phyloP scores from a whole-genome alignment of 1,140 invertebrate species.

The Medauroidea extradentata region DNA sequence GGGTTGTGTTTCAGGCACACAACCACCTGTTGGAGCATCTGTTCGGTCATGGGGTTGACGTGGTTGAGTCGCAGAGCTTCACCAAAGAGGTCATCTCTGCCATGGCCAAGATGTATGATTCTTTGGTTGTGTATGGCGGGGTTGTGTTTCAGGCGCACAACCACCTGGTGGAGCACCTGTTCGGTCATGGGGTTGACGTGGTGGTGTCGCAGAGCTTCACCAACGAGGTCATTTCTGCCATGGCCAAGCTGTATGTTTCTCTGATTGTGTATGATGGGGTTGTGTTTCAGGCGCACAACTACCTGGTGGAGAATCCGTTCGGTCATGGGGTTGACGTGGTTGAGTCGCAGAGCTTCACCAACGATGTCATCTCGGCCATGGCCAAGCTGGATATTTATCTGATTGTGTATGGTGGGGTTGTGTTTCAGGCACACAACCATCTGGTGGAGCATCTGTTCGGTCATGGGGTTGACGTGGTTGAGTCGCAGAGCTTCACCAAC shows the following conservation, averaged over 20 bases:
- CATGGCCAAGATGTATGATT: slow-evolving; percentile 79
- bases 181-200: slow-evolving; percentile 73
- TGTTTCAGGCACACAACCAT: too few relatives aligned
- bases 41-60: slow-evolving; percentile 72
- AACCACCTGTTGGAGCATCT: slow-evolving; percentile 85
- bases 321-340: slow-evolving; percentile 73
- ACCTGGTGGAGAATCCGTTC: slow-evolving; percentile 85
- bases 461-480: slow-evolving; percentile 75
- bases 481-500: slow-evolving; percentile 90
- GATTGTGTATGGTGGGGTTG: too few relatives aligned
- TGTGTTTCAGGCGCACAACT: too few relatives aligned
- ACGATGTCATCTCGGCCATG: slow-evolving; percentile 78
- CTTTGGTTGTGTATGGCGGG: too few relatives aligned
- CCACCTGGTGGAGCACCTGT: slow-evolving; percentile 84
- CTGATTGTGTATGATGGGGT: too few relatives aligned
- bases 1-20: too few relatives aligned
- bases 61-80: slow-evolving; percentile 90
- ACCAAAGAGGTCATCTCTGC: slow-evolving; percentile 83
- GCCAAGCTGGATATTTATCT: too few relatives aligned
- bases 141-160: too few relatives aligned
- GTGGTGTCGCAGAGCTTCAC: slow-evolving; percentile 91
- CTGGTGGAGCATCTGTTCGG: slow-evolving; percentile 85
- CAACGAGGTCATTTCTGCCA: slow-evolving; percentile 78
- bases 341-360: slow-evolving; percentile 90
- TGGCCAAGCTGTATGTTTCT: slow-evolving; percentile 83